A percentile compares a stretch with the other conserved stretches of the same genome.
Conservation (phyloP, 2,888 invertebrate species). For the Macaria liturata region DNA sequence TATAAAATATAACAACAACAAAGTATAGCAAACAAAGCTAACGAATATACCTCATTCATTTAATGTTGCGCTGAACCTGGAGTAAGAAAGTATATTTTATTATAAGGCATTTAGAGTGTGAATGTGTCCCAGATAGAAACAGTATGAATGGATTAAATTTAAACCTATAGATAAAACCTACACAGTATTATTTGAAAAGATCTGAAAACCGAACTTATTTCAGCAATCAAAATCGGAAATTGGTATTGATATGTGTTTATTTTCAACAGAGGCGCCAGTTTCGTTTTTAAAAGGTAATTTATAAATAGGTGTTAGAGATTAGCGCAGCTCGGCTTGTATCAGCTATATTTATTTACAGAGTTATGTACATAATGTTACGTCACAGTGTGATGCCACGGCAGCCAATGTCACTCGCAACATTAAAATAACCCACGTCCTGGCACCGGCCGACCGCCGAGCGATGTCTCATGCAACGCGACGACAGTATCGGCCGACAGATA, state of each 20-base stretch:
- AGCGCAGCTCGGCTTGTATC: conserved; percentile 62
- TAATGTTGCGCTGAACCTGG: neutral
- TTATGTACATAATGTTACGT: conserved; percentile 48
- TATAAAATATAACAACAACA: conserved; percentile 45
- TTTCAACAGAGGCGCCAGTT: conserved; percentile 79
- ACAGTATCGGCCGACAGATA: conserved; percentile 44
- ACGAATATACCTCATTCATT: conserved; percentile 11
- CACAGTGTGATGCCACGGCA: conserved; percentile 59
- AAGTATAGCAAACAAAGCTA: neutral
- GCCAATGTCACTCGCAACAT: conserved; percentile 56
- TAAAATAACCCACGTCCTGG: conserved; percentile 64
- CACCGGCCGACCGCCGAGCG: conserved; percentile 52
- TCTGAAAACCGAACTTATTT: neutral
- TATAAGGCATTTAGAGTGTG: conserved; percentile 24
- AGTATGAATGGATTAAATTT: conserved; percentile 2
- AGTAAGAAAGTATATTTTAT: conserved; percentile 7
- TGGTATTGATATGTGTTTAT: conserved; percentile 58
- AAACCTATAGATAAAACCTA: too few relatives aligned
- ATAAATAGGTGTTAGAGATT: conserved; percentile 57
- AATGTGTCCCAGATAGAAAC: conserved; percentile 6
- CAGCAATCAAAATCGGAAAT: conserved; percentile 12
- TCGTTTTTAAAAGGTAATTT: conserved; percentile 81
- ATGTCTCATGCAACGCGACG: conserved; percentile 51
- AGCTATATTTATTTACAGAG: conserved; percentile 63
- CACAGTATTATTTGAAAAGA: neutral